These are phyloP conservation scores for Pyrrhura leucotis DNA, from an alignment of 2,797 vertebrate genomes.

Conservation along the genomic window DNA sequence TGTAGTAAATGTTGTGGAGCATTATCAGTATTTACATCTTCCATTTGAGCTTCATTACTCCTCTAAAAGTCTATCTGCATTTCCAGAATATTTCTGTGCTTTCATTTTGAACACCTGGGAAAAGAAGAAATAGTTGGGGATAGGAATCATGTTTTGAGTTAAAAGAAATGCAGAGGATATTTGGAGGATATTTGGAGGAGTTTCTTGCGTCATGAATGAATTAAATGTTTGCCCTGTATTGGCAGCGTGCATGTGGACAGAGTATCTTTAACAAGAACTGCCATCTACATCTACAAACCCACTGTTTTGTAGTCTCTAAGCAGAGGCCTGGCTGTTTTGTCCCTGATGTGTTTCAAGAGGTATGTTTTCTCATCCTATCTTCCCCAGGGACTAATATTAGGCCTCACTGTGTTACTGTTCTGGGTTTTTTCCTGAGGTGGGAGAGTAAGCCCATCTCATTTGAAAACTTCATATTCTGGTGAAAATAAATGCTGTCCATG, in stretches of 20 bases:
- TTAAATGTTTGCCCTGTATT: not conserved
- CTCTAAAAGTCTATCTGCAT: not conserved
- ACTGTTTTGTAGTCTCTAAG: not conserved
- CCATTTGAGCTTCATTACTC: not conserved
- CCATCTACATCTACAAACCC: not conserved
- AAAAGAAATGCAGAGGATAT: not conserved
- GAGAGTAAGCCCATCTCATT: not conserved
- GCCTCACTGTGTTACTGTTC: not conserved
- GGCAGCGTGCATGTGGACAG: not conserved
- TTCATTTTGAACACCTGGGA: not conserved
- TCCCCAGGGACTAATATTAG: not conserved
- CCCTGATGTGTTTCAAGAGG: not conserved
- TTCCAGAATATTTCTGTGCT: not conserved
- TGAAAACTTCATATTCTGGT: not conserved
- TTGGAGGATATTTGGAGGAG: not conserved
- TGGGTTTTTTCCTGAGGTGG: not conserved
- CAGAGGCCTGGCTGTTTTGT: not conserved
- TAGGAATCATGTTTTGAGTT: not conserved
- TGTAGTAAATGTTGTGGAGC: not conserved
- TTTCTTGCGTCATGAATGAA: not conserved
- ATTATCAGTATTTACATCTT: not conserved
- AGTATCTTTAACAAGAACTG: not conserved
- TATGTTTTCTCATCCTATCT: not conserved
- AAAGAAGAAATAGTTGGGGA: not conserved
- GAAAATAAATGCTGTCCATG: not conserved